Evolutionary conservation across 2,888 invertebrate genomes (phyloP).

Genomic region (Acanthosoma haemorrhoidale): DNA sequence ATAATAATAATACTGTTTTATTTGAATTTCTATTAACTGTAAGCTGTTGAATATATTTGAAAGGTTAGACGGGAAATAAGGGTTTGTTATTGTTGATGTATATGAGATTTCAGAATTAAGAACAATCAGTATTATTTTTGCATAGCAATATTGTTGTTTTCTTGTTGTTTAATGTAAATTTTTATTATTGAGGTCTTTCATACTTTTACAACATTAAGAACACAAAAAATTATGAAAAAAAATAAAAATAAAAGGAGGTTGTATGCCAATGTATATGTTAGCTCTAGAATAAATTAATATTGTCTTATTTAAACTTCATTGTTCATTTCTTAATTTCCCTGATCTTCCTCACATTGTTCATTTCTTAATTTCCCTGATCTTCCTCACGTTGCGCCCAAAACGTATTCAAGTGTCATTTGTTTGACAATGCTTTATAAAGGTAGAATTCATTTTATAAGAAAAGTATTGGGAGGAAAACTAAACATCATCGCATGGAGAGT

Average conservation of each 20-base stretch:
- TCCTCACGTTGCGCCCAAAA: too few relatives aligned
- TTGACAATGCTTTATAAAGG: too few relatives aligned
- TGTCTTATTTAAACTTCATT: too few relatives aligned
- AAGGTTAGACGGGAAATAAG: conserved; percentile 6
- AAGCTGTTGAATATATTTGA: conserved; percentile 12
- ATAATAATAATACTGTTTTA: background rate
- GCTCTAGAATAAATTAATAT: conserved; percentile 14
- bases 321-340: too few relatives aligned
- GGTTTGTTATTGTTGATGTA: background rate
- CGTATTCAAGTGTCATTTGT: too few relatives aligned
- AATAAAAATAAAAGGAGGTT: background rate
- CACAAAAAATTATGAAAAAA: background rate
- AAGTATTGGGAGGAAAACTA: too few relatives aligned
- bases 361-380: too few relatives aligned
- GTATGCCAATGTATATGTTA: conserved; percentile 14
- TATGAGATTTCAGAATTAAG: background rate
- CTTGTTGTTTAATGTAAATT: background rate
- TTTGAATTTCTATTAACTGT: background rate
- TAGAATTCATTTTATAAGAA: too few relatives aligned
- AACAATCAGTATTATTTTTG: conserved; percentile 26
- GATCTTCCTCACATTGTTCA: too few relatives aligned
- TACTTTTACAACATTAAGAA: conserved; percentile 19
- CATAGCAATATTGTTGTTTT: conserved; percentile 21
- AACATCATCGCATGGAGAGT: too few relatives aligned
- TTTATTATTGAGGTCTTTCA: conserved; percentile 23